phyloP scores from a whole-genome alignment of 35 echinoderm and acorn worm genomes.

The Eucidaris tribuloides region DNA sequence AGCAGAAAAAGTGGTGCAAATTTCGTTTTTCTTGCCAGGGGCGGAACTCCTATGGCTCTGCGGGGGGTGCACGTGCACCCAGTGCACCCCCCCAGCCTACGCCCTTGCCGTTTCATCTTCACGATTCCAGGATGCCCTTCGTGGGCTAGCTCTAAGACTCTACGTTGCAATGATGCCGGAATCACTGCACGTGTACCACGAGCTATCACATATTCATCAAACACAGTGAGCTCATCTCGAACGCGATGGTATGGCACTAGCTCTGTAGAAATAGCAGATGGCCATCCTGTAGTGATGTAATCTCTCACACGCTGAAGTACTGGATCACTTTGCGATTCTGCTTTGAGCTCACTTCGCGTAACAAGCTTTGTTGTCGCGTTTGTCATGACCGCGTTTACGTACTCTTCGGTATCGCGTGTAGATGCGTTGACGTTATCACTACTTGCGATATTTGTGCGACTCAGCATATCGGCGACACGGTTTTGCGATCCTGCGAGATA shows the following conservation, averaged over 20 bases:
- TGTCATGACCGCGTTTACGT: not conserved
- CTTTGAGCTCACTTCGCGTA: not conserved
- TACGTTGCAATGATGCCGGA: conserved; percentile 5
- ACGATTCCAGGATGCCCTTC: too few relatives aligned
- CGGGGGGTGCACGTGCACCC: too few relatives aligned
- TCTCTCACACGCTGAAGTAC: not conserved
- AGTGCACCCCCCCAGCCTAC: too few relatives aligned
- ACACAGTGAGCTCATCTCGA: conserved; percentile 21
- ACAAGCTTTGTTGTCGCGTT: not conserved
- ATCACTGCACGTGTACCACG: conserved; percentile 31
- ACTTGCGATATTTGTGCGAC: not conserved
- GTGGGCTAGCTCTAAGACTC: not conserved
- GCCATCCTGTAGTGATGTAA: not conserved
- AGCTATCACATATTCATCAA: not conserved
- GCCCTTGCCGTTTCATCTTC: too few relatives aligned
- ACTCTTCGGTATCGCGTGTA: not conserved
- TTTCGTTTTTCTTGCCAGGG: too few relatives aligned
- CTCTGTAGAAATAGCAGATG: not conserved
- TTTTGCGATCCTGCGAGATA: conserved; percentile 30
- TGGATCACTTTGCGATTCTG: not conserved
- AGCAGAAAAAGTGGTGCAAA: too few relatives aligned
- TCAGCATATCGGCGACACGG: conserved; percentile 24
- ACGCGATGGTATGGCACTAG: not conserved
- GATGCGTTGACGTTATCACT: not conserved
- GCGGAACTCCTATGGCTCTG: too few relatives aligned